Percentiles rank a stretch among this genome's conserved stretches.
phyloP scores from a whole-genome alignment of 2,113 vertebrate species.

The Hippopotamus amphibius region DNA sequence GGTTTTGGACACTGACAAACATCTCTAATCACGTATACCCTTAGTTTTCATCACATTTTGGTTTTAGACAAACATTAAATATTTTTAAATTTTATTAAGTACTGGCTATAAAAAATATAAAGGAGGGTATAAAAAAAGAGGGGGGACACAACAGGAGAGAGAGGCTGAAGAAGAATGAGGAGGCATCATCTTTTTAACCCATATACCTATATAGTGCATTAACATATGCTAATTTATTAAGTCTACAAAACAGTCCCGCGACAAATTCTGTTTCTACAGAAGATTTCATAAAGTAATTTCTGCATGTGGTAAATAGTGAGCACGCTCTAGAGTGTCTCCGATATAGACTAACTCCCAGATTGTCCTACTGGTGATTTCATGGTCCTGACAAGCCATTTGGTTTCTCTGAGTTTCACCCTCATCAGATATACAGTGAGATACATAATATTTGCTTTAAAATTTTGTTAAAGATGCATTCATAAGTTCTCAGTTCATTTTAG shows the following conservation, averaged over 20 bases:
- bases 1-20: background rate
- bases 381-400: background rate
- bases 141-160: background rate
- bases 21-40: background rate
- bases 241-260: background rate
- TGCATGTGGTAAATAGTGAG: background rate
- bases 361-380: background rate
- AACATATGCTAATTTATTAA: background rate
- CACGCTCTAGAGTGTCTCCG: background rate
- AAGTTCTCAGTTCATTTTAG: background rate
- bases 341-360: background rate
- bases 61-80: background rate
- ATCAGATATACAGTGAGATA: background rate
- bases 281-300: background rate
- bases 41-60: background rate
- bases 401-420: background rate
- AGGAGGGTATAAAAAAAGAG: background rate
- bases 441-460: background rate
- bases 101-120: background rate
- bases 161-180: background rate
- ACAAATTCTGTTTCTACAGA: background rate
- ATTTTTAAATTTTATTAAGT: background rate
- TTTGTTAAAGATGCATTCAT: background rate
- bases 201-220: background rate
- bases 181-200: background rate